Evolutionary conservation across 2,797 vertebrate genomes (phyloP), one percentile per base, ranked within the genome.

Genomic region (Crocodylus rhombifer): DNA sequence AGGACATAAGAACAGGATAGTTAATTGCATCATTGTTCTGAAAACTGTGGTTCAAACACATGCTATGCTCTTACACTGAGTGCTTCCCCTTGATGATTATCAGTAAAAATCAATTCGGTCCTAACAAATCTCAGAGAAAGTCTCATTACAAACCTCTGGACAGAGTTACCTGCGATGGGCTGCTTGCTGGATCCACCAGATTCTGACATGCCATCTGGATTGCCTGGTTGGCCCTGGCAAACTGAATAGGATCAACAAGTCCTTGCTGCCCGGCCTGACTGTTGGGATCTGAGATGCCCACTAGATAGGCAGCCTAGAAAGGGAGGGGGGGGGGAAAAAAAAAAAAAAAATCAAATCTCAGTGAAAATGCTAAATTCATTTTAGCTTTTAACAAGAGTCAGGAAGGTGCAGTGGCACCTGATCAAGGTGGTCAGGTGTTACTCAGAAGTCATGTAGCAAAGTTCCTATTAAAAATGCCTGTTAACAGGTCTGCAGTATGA

Each of bases 201-300:
- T 99, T 99, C 98, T 99, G 99, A 94, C 99, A 99, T 1, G 99
- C 99, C 99, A 99, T 99, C 97, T 99, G 99, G 97, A 99, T 99
- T 1, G 99, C 99, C 92, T 99, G 99, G 96, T 99, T 99, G 87
- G 99, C 99, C 92, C 98, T 98, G 84, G 99, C 99, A 97, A 99
- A 99, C 77, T 99, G 99, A 96, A 99, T 99, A 15, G 99, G 99
- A 94, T 99, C 99, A 82, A 99, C 99, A 4, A 99, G 98, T n/a
- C 99, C 99, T 96, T 99, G 99, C 65, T 99, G 99, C 75, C 99
- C 99, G 1, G 99, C 99, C 93, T 99, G 99, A 95, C 99, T 99
- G 95, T 99, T 99, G 4, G 99, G 99, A 95, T 99, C 99, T 0
- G 99, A 99, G 96, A 99, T 99, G 42, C 99, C 99, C 2, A 99